Percentiles rank a stretch among this genome's conserved stretches.
Evolutionary conservation across 2,888 invertebrate species (phyloP).

Genomic region (Leptothorax acervorum): DNA sequence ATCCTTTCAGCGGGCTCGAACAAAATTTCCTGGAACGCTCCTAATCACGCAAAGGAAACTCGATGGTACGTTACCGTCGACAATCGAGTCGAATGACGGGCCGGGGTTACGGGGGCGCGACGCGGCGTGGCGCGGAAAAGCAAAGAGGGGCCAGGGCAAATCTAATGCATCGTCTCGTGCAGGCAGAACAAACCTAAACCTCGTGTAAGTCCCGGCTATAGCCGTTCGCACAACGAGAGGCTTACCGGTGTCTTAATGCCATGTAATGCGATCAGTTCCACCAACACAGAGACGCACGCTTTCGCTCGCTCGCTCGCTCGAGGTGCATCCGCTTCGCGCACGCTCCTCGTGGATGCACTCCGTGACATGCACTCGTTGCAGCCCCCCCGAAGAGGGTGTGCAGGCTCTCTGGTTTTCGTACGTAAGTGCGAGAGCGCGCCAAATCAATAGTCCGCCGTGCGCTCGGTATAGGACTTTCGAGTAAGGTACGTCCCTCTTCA

Average conservation of each 20-base stretch:
- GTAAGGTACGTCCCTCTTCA: slow-evolving; percentile 65
- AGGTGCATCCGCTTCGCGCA: slow-evolving; percentile 17
- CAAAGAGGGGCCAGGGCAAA: slow-evolving; percentile 2
- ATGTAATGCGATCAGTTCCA: slow-evolving; percentile 84
- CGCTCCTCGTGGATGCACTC: slow-evolving; percentile 61
- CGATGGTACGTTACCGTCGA: slow-evolving; percentile 55
- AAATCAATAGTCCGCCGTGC: slow-evolving; percentile 79
- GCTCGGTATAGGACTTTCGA: slow-evolving; percentile 75
- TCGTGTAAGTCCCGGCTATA: slow-evolving; percentile 77
- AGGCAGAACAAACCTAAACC: slow-evolving; percentile 73
- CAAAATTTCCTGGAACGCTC: slow-evolving; percentile 52
- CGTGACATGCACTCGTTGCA: slow-evolving; percentile 62
- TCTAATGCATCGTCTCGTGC: slow-evolving; percentile 63
- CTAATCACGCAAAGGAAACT: slow-evolving; percentile 56
- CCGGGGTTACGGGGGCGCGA: slow-evolving; percentile 19
- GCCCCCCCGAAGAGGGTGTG: slow-evolving; percentile 60
- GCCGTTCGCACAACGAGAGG: slow-evolving; percentile 75
- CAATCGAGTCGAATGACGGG: slow-evolving; percentile 52
- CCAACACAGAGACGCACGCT: slow-evolving; percentile 66
- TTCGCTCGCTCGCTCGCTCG: slow-evolving; percentile 3
- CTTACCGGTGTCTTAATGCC: slow-evolving; percentile 84
- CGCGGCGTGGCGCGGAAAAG: neutral
- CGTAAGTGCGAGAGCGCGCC: slow-evolving; percentile 72
- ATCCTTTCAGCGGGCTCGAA: slow-evolving; percentile 47
- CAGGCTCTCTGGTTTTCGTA: slow-evolving; percentile 71